These are phyloP conservation scores for Jordanella pulchra DNA, from an alignment of 2,797 vertebrate genomes.

Conservation along the genomic window DNA sequence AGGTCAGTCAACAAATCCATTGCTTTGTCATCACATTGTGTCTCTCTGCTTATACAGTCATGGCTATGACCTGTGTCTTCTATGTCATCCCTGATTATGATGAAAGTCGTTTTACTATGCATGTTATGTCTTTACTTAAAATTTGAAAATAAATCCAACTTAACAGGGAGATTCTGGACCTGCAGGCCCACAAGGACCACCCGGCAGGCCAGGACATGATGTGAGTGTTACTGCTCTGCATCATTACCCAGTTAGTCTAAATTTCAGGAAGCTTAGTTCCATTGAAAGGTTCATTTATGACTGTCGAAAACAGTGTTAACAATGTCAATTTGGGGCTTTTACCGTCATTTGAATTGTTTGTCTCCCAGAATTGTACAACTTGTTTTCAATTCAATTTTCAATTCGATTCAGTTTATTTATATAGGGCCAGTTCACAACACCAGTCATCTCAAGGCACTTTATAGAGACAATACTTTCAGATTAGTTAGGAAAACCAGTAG, in stretches of 20 bases:
- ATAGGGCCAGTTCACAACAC: too few relatives aligned
- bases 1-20: constrained; percentile 79
- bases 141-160: constrained; percentile 13
- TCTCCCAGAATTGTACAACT: too few relatives aligned
- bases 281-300: too few relatives aligned
- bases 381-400: too few relatives aligned
- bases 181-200: constrained; percentile 83
- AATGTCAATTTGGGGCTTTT: too few relatives aligned
- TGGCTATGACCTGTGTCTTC: constrained; percentile 13
- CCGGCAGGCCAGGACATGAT: constrained; percentile 87
- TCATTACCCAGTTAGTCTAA: not conserved
- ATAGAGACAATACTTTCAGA: too few relatives aligned
- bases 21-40: constrained; percentile 23
- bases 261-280: not conserved
- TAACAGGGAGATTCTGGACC: constrained; percentile 90
- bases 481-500: too few relatives aligned
- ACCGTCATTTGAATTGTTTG: too few relatives aligned
- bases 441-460: too few relatives aligned
- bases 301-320: too few relatives aligned
- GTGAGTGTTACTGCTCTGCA: constrained; percentile 66
- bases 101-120: constrained; percentile 8
- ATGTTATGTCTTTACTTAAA: not conserved
- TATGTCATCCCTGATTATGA: constrained; percentile 9
- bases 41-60: constrained; percentile 11
- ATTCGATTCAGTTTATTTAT: too few relatives aligned